Conservation (phyloP, 2,113 vertebrate genomes). For the Ceratotherium simum region DNA sequence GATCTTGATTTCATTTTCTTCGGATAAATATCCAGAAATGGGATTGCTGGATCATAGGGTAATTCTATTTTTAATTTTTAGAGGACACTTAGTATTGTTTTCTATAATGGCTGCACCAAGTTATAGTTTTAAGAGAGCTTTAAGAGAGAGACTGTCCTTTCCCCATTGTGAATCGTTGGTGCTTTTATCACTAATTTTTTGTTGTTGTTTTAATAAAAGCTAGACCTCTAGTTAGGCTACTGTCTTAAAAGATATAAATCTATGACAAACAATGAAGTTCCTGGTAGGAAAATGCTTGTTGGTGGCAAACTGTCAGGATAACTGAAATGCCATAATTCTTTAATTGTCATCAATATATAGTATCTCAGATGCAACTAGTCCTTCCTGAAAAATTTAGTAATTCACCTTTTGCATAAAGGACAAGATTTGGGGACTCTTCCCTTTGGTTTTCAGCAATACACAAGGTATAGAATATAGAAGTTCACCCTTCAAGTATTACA, state of each 20-base stretch:
- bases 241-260: neutral
- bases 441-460: constrained; percentile 1
- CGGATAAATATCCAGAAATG: neutral
- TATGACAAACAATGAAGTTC: neutral
- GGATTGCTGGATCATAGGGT: neutral
- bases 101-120: neutral
- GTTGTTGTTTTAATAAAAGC: neutral
- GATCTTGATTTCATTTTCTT: neutral
- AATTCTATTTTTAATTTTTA: neutral
- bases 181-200: neutral
- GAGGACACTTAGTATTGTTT: neutral
- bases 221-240: neutral
- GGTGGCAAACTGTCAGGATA: neutral
- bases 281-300: neutral
- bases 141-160: neutral
- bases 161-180: neutral
- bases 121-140: neutral
- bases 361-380: neutral
- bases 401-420: neutral
- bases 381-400: neutral
- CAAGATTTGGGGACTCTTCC: neutral
- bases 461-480: neutral
- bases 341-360: neutral
- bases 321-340: neutral
- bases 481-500: neutral